Conservation (phyloP, 2,888 invertebrate genomes). For the Thymelicus acteon region DNA sequence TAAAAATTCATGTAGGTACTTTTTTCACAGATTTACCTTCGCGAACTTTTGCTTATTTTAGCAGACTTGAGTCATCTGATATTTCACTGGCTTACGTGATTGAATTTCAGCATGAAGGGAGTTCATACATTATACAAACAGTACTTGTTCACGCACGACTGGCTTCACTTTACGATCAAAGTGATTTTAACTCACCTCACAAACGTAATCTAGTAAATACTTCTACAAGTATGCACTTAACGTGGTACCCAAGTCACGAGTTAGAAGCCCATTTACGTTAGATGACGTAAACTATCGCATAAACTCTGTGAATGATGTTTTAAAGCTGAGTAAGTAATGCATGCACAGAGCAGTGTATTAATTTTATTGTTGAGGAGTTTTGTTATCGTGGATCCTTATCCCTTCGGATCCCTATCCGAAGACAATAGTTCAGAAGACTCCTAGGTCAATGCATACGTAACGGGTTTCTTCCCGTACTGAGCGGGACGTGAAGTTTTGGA, state of each 20-base stretch:
- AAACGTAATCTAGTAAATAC: background rate
- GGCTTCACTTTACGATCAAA: conserved; percentile 3
- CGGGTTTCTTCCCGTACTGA: too few relatives aligned
- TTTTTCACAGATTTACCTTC: too few relatives aligned
- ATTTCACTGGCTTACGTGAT: background rate
- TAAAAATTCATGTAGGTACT: too few relatives aligned
- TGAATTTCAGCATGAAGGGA: background rate
- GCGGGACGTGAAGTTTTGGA: too few relatives aligned
- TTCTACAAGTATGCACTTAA: background rate
- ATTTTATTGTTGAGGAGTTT: too few relatives aligned
- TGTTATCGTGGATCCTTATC: too few relatives aligned
- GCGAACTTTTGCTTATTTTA: background rate
- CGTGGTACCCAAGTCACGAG: background rate
- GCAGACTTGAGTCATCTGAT: background rate
- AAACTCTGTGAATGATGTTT: background rate
- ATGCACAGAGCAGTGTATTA: background rate
- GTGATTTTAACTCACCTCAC: conserved; percentile 9
- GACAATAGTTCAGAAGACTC: too few relatives aligned
- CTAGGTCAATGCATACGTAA: too few relatives aligned
- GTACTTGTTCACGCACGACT: background rate
- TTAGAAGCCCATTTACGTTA: background rate
- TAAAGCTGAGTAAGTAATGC: background rate
- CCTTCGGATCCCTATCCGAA: too few relatives aligned
- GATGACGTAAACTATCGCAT: background rate
- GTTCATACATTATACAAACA: background rate